Evolutionary conservation across 1,140 invertebrate genomes (phyloP).

Genomic region (Trigoniulus corallinus): DNA sequence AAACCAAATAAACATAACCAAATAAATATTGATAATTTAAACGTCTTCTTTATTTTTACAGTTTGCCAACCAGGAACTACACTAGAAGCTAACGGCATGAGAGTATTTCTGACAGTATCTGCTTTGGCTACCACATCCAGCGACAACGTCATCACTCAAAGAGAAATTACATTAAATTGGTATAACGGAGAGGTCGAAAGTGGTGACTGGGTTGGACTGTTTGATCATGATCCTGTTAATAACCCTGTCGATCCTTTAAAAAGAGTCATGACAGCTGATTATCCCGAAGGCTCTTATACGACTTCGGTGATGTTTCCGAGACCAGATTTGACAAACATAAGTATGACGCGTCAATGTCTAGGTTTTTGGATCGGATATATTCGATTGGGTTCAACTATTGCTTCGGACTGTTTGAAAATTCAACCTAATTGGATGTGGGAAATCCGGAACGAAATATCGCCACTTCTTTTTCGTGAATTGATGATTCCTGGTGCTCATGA

Average conservation of each 20-base stretch:
- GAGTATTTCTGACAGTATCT: conserved; percentile 14
- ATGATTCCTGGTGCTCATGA: conserved; percentile 46
- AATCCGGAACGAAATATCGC: conserved; percentile 23
- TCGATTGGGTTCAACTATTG: conserved; percentile 12
- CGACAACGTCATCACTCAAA: conserved; percentile 5
- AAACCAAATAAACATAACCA: too few relatives aligned
- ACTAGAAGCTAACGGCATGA: background rate
- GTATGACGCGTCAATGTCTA: conserved; percentile 15
- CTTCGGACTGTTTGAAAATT: conserved; percentile 27
- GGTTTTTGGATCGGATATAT: conserved; percentile 23
- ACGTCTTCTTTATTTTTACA: too few relatives aligned
- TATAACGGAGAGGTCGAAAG: background rate
- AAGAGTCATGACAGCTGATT: background rate
- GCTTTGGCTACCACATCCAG: conserved; percentile 9
- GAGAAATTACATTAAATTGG: conserved; percentile 18
- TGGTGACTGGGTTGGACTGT: conserved; percentile 15
- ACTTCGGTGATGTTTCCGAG: conserved; percentile 12
- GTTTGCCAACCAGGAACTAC: background rate
- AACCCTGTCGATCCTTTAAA: conserved; percentile 3
- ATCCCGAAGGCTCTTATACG: conserved; percentile 8
- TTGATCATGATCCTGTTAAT: conserved; percentile 9
- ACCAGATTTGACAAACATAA: conserved; percentile 7
- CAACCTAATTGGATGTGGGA: conserved; percentile 42
- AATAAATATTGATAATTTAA: too few relatives aligned
- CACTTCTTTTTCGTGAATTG: conserved; percentile 29